Evolutionary conservation across 23 tunicate species (phyloP).

Genomic region (Pegea sp.): DNA sequence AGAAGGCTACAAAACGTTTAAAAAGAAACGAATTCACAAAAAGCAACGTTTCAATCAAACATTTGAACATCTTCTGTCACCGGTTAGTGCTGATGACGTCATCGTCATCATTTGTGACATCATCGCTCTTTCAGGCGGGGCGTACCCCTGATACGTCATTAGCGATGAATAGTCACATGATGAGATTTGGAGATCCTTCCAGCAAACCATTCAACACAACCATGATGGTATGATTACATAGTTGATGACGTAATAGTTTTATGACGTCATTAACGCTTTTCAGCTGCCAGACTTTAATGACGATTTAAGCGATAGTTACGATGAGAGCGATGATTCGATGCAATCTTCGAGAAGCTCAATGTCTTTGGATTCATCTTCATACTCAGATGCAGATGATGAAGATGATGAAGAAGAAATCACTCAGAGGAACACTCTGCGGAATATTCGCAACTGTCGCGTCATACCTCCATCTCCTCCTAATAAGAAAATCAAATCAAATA

Average conservation of each 20-base stretch:
- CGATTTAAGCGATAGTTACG: too few species aligned
- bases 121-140: too few species aligned
- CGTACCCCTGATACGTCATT: constrained; percentile 38
- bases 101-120: too few species aligned
- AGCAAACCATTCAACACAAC: too few species aligned
- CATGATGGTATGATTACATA: too few species aligned
- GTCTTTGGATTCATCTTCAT: neutral
- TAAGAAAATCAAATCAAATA: too few species aligned
- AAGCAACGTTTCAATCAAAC: neutral
- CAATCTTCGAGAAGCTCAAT: neutral
- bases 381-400: neutral
- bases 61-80: neutral
- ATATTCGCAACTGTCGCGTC: neutral
- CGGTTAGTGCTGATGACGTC: too few species aligned
- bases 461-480: neutral
- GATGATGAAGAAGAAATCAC: neutral
- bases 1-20: neutral
- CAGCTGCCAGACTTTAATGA: neutral
- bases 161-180: neutral
- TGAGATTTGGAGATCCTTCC: neutral
- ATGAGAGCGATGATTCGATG: neutral
- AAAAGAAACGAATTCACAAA: neutral
- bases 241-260: too few species aligned
- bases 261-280: neutral
- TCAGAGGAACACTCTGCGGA: neutral